Percentiles rank a stretch among this genome's conserved stretches.
phyloP scores from a whole-genome alignment of 1,140 invertebrate genomes.

The Spodoptera litura region DNA sequence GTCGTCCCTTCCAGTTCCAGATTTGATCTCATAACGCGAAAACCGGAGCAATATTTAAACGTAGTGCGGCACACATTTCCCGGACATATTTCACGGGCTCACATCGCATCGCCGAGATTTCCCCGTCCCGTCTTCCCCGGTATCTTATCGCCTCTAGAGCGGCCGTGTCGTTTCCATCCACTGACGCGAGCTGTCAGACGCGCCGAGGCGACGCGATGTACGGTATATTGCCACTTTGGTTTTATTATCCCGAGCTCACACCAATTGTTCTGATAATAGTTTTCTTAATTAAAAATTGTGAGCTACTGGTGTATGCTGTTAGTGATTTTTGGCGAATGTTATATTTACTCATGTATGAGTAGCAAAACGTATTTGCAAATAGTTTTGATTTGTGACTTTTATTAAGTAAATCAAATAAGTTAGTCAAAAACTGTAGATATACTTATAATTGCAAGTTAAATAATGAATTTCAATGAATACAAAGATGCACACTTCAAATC shows the following conservation, averaged over 20 bases:
- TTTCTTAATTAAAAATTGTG: slow-evolving; percentile 28
- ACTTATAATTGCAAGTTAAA: no score
- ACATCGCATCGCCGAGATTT: slow-evolving; percentile 32
- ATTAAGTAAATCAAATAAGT: no score
- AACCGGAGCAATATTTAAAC: slow-evolving; percentile 34
- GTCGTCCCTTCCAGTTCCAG: slow-evolving; percentile 19
- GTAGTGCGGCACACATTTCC: slow-evolving; percentile 39
- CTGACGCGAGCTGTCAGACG: slow-evolving; percentile 11
- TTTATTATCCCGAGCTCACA: slow-evolving; percentile 19
- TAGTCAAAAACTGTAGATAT: no score
- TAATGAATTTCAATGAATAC: no score
- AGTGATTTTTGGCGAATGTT: no score
- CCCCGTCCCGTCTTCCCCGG: slow-evolving; percentile 21
- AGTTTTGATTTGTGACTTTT: no score
- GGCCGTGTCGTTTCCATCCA: slow-evolving; percentile 15
- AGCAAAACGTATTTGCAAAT: no score
- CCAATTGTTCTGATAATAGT: slow-evolving; percentile 36
- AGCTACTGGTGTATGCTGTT: background rate
- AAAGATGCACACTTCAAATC: no score
- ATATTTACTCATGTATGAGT: no score
- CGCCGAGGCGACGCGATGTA: background rate
- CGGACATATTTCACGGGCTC: slow-evolving; percentile 40
- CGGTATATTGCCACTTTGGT: slow-evolving; percentile 39
- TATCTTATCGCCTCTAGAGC: slow-evolving; percentile 15
- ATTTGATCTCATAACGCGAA: slow-evolving; percentile 36